These are phyloP conservation scores for Triops longicaudatus DNA, from an alignment of 1,140 invertebrate genomes.

Conservation along the genomic window DNA sequence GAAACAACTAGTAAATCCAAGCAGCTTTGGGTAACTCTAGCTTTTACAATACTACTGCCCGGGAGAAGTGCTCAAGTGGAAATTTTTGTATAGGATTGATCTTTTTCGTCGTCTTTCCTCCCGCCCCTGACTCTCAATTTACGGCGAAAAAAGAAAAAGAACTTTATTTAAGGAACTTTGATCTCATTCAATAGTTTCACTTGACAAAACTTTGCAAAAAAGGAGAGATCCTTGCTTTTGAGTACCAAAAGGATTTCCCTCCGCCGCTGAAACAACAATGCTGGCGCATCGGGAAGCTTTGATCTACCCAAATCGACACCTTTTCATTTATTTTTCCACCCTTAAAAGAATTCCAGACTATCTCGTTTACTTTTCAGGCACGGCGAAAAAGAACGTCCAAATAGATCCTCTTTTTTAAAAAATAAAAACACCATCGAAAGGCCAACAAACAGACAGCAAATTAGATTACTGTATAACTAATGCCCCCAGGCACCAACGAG, in stretches of 20 bases:
- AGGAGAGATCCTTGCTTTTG: background rate
- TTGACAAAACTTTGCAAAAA: background rate
- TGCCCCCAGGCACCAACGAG: background rate
- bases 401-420: no score
- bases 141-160: background rate
- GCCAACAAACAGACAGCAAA: background rate
- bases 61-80: conserved; percentile 14
- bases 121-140: background rate
- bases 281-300: background rate
- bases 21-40: background rate
- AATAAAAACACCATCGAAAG: no score
- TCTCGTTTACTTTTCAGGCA: background rate
- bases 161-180: background rate
- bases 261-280: background rate
- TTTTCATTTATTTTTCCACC: background rate
- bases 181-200: conserved; percentile 5
- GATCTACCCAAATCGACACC: background rate
- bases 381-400: no score
- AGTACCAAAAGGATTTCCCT: background rate
- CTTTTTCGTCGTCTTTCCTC: background rate
- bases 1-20: background rate
- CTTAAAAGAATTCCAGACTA: background rate
- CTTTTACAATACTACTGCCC: background rate
- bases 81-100: background rate
- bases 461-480: conserved; percentile 5